Evolutionary conservation across 2,888 invertebrate species (phyloP), one percentile per base, ranked within the genome.

Genomic region (Tetranychus truncatus): DNA sequence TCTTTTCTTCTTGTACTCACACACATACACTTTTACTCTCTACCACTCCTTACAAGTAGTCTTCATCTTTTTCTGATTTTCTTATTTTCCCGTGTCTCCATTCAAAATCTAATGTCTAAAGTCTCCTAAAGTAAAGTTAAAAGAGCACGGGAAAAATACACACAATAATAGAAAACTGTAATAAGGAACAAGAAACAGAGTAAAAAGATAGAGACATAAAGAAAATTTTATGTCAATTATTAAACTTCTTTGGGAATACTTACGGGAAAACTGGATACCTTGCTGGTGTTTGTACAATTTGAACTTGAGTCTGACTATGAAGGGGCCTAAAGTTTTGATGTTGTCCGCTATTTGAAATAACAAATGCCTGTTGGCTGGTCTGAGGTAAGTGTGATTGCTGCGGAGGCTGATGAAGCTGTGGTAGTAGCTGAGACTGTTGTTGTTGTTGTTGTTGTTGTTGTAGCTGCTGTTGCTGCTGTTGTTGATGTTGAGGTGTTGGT

Each of bases 401-500:
- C 34, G 34, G 34, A 34, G 72, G 77, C 21, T 72, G 44, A 11
- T 11, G 44, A 15, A 45, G n/a, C 9, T 72, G 72, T 34, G 45
- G 44, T 15, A 77, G 77, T 45, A 75, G 74, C 45, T 76, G 76
- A 44, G 75, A 75, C 46, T 55, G 67, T 66, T 75, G 75, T 34
- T 34, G 24, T 24, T 21, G 67, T 67, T 20, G 67, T 24, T 20
- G 78, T 45, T 74, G 77, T 34, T 72, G 44, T 72, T 11, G 44
- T 44, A 45, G n/a, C 34, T 72, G 72, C 21, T 11, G 44, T 15
- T 77, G 77, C 24, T 75, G 74, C 45, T 76, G 76, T 65, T 77
- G 76, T 65, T 77, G 76, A 67, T 55, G 67, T 66, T 75, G 75
- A 44, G 46, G 74, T 55, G 77, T 74, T 79, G 21, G 72, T 20